These are phyloP conservation scores for Pammene aurita DNA, from an alignment of 2,888 invertebrate genomes.

Conservation along the genomic window DNA sequence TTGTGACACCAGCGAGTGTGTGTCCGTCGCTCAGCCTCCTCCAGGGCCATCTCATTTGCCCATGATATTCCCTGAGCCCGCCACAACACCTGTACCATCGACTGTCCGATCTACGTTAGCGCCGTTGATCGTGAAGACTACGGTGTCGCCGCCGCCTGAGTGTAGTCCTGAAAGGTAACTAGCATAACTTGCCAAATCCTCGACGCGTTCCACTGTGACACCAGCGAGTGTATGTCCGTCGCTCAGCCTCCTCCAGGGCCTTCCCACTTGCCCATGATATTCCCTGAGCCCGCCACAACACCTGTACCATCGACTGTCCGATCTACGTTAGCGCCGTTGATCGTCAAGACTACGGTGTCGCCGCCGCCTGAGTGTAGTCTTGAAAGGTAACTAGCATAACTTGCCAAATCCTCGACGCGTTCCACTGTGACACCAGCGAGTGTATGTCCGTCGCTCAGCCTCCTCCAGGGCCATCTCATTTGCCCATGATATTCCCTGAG, in stretches of 20 bases:
- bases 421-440: constrained; percentile 85
- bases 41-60: constrained; percentile 56
- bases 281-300: constrained; percentile 29
- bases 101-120: constrained; percentile 23
- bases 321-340: constrained; percentile 45
- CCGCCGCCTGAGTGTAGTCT: constrained; percentile 72
- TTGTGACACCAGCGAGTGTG: constrained; percentile 85
- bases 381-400: constrained; percentile 61
- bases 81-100: constrained; percentile 9
- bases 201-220: constrained; percentile 88
- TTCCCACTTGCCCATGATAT: constrained; percentile 51
- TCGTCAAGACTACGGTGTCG: constrained; percentile 61
- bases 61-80: constrained; percentile 25
- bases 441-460: constrained; percentile 66
- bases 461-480: constrained; percentile 52
- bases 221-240: constrained; percentile 73
- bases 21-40: constrained; percentile 48
- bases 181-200: constrained; percentile 72
- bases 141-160: constrained; percentile 70
- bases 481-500: constrained; percentile 44
- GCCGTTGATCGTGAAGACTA: constrained; percentile 57
- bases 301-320: constrained; percentile 9
- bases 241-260: constrained; percentile 48
- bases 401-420: constrained; percentile 91
- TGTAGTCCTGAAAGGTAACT: constrained; percentile 65